Conservation (phyloP, 2,113 vertebrate species). For the Eleginops maclovinus region DNA sequence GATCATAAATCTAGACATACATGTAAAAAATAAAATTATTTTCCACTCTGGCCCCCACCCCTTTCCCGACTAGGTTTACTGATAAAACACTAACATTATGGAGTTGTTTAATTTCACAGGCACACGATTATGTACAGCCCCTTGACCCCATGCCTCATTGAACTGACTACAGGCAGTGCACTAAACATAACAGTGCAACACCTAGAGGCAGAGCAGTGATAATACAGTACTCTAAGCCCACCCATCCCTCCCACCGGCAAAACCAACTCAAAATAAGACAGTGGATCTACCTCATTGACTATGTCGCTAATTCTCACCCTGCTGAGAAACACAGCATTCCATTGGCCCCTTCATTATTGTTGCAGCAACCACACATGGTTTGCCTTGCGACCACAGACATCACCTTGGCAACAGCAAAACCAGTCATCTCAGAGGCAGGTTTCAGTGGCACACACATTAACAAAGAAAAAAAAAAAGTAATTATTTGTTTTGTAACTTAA, state of each 20-base stretch:
- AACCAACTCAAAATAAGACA: slow-evolving; percentile 59
- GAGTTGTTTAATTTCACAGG: slow-evolving; percentile 77
- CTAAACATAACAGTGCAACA: slow-evolving; percentile 58
- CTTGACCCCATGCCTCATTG: slow-evolving; percentile 60
- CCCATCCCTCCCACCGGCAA: slow-evolving; percentile 44
- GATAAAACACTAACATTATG: slow-evolving; percentile 80
- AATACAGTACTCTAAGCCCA: slow-evolving; percentile 63
- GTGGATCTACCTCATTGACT: slow-evolving; percentile 48
- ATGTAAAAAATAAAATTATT: slow-evolving; percentile 81
- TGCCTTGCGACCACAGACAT: slow-evolving; percentile 58
- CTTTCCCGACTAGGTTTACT: slow-evolving; percentile 66
- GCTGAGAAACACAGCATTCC: slow-evolving; percentile 63
- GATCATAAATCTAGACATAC: slow-evolving; percentile 80
- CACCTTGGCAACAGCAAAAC: slow-evolving; percentile 69
- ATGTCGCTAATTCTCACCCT: slow-evolving; percentile 30
- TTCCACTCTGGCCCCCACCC: slow-evolving; percentile 56
- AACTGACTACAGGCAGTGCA: slow-evolving; percentile 62
- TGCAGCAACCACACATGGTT: slow-evolving; percentile 43
- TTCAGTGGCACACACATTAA: slow-evolving; percentile 66
- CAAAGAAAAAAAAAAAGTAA: slow-evolving; percentile 19
- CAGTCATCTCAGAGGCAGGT: slow-evolving; percentile 63
- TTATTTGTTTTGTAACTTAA: slow-evolving; percentile 67
- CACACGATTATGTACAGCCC: slow-evolving; percentile 83
- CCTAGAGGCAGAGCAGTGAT: slow-evolving; percentile 70
- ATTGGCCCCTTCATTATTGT: slow-evolving; percentile 61